Conservation (phyloP, 1,140 invertebrate species). For the Thaumetopoea pityocampa region DNA sequence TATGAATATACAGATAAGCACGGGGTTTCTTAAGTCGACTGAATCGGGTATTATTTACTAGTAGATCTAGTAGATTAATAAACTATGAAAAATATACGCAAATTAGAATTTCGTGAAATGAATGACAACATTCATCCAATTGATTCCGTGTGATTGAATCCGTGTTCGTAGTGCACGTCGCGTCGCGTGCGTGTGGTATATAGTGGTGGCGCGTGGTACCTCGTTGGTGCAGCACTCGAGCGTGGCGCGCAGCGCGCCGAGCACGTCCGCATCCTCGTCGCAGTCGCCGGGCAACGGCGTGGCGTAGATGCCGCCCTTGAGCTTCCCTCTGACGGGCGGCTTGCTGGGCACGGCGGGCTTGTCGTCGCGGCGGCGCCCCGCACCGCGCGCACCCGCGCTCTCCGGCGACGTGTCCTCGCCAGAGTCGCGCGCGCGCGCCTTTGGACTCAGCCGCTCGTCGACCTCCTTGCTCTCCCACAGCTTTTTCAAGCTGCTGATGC, state of each 20-base stretch:
- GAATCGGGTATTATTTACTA: too few relatives aligned
- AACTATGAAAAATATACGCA: too few relatives aligned
- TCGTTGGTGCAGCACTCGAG: constrained; percentile 67
- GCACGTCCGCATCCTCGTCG: constrained; percentile 40
- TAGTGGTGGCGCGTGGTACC: too few relatives aligned
- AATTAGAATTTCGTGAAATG: too few relatives aligned
- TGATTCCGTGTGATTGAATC: too few relatives aligned
- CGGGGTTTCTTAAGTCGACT: too few relatives aligned
- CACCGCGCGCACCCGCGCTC: constrained; percentile 38
- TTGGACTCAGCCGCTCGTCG: constrained; percentile 79
- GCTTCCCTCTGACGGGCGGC: constrained; percentile 59
- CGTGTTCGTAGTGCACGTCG: too few relatives aligned
- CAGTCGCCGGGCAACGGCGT: constrained; percentile 73
- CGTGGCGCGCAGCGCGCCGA: constrained; percentile 59
- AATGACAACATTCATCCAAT: too few relatives aligned
- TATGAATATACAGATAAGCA: too few relatives aligned
- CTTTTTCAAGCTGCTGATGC: constrained; percentile 94
- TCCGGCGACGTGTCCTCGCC: constrained; percentile 72
- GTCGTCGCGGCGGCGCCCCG: constrained; percentile 73
- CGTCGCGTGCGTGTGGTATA: too few relatives aligned
- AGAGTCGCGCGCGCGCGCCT: constrained; percentile 72
- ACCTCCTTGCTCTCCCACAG: constrained; percentile 90
- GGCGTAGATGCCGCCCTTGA: constrained; percentile 78
- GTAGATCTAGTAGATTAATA: too few relatives aligned
- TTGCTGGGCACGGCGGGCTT: constrained; percentile 85